Percentiles rank a stretch among this genome's conserved stretches.
Conservation (phyloP, 2,888 invertebrate species). For the Patella ulyssiponensis region DNA sequence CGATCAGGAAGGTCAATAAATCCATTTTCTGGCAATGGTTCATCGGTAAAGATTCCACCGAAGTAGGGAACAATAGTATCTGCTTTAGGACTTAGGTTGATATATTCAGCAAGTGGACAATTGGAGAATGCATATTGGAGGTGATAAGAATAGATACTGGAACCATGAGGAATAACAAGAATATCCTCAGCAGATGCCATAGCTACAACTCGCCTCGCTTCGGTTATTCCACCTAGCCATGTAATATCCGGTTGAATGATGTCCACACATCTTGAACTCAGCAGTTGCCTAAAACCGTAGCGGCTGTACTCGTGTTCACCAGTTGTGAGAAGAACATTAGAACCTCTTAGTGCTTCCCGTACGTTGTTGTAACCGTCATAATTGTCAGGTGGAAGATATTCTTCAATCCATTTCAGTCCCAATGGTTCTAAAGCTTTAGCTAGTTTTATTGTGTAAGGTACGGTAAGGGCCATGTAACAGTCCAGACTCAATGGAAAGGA, state of each 20-base stretch:
- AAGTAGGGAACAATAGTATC: constrained; percentile 67
- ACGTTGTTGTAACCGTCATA: constrained; percentile 63
- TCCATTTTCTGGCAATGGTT: constrained; percentile 65
- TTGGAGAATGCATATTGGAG: constrained; percentile 68
- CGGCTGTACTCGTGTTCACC: constrained; percentile 69
- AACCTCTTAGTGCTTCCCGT: constrained; percentile 55
- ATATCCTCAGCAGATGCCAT: constrained; percentile 67
- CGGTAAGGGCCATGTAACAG: constrained; percentile 67
- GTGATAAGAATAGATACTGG: constrained; percentile 69
- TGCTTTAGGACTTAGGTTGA: constrained; percentile 63
- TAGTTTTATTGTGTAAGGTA: constrained; percentile 61
- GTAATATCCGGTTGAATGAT: constrained; percentile 69
- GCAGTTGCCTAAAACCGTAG: constrained; percentile 64
- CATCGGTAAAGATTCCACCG: constrained; percentile 66
- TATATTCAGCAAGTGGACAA: constrained; percentile 68
- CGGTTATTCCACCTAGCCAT: constrained; percentile 70
- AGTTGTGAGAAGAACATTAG: constrained; percentile 61
- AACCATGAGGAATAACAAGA: constrained; percentile 67
- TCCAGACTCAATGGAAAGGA: constrained; percentile 67
- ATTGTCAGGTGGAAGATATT: constrained; percentile 67
- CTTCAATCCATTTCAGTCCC: constrained; percentile 69
- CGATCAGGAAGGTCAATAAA: constrained; percentile 66
- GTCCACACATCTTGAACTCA: constrained; percentile 64
- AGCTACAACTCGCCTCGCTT: constrained; percentile 65
- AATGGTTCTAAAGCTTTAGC: constrained; percentile 61